Conservation (phyloP, 2,888 invertebrate species). For the Notocelia uddmanniana region DNA sequence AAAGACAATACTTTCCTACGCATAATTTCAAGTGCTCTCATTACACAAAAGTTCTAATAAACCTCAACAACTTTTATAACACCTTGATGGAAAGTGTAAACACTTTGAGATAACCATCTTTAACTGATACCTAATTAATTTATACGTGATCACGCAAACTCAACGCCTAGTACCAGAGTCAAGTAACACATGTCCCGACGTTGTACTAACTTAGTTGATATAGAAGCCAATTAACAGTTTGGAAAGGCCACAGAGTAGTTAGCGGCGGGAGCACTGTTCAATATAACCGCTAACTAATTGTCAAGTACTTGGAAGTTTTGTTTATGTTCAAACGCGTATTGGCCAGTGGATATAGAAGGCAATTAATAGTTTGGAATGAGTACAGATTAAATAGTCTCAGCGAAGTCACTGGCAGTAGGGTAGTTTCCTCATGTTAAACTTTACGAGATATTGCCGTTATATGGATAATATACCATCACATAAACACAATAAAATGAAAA, state of each 20-base stretch:
- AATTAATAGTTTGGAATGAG: constrained; percentile 28
- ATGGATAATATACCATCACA: no score
- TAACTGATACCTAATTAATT: constrained; percentile 15
- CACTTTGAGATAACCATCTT: constrained; percentile 5
- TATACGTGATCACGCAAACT: neutral
- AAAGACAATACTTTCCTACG: neutral
- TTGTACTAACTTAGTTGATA: constrained; percentile 11
- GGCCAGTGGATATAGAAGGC: constrained; percentile 21
- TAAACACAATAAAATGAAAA: no score
- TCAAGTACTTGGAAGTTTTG: constrained; percentile 14
- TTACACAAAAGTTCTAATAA: neutral
- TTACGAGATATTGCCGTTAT: no score
- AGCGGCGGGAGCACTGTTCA: constrained; percentile 9
- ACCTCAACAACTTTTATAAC: neutral
- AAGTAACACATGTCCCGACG: neutral
- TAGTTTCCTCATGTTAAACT: no score
- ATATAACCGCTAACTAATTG: constrained; percentile 18
- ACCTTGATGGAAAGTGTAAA: neutral
- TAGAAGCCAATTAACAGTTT: constrained; percentile 32
- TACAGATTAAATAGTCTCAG: neutral
- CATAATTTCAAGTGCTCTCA: neutral
- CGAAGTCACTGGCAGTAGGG: no score
- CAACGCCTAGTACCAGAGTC: constrained; percentile 4
- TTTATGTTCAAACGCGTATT: neutral
- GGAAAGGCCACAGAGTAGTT: neutral